These are phyloP conservation scores for Zootermopsis nevadensis DNA, from an alignment of 2,888 invertebrate genomes.

Conservation along the genomic window DNA sequence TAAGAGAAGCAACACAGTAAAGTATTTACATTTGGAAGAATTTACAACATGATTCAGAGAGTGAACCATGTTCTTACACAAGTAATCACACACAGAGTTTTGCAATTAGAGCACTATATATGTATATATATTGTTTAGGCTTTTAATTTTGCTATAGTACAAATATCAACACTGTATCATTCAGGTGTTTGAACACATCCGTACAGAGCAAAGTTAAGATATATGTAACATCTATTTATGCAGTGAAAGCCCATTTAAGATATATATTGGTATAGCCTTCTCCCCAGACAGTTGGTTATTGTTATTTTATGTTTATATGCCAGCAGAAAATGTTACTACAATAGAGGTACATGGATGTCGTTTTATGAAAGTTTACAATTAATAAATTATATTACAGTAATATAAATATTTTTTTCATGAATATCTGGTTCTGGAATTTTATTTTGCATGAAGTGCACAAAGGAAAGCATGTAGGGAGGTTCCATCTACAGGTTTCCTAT, in stretches of 20 bases:
- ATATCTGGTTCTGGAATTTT: too few relatives aligned
- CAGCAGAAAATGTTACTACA: too few relatives aligned
- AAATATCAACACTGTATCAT: slow-evolving; percentile 18
- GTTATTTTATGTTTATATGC: too few relatives aligned
- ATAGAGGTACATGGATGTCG: too few relatives aligned
- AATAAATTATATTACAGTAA: too few relatives aligned
- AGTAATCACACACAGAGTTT: background rate
- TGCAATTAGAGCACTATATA: slow-evolving; percentile 25
- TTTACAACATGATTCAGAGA: slow-evolving; percentile 11
- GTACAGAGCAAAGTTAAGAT: slow-evolving; percentile 18
- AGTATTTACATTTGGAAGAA: slow-evolving; percentile 11
- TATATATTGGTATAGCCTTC: background rate
- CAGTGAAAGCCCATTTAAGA: slow-evolving; percentile 12
- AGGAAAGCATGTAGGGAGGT: too few relatives aligned
- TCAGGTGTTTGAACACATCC: slow-evolving; percentile 17
- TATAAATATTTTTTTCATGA: too few relatives aligned
- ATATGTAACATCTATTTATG: background rate
- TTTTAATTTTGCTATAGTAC: background rate
- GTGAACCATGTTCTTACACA: slow-evolving; percentile 16
- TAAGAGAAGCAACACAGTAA: slow-evolving; percentile 24
- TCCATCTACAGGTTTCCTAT: too few relatives aligned
- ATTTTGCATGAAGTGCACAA: too few relatives aligned
- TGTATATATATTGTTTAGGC: slow-evolving; percentile 14
- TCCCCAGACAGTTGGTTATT: background rate
- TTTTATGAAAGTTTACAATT: too few relatives aligned